Percentiles rank a stretch among this genome's conserved stretches.
Evolutionary conservation across 2,113 vertebrate genomes (phyloP).

Genomic region (Anhinga rufa): DNA sequence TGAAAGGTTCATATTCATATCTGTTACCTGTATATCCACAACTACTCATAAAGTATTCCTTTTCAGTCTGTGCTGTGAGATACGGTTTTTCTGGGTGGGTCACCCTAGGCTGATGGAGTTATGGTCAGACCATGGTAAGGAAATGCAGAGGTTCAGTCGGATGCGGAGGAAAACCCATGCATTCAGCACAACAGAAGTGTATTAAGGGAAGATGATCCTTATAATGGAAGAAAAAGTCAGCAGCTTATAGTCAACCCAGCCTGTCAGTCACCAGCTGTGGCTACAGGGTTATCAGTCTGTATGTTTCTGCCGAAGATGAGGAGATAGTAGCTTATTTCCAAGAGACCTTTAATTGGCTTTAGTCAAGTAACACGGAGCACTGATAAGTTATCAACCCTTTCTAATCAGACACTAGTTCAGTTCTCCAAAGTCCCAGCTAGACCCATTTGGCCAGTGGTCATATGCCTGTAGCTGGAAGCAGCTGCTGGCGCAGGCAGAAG

Average conservation of each 20-base stretch:
- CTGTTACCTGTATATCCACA: not conserved
- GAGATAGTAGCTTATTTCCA: not conserved
- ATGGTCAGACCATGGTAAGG: not conserved
- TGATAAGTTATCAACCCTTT: not conserved
- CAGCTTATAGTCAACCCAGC: not conserved
- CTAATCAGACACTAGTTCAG: not conserved
- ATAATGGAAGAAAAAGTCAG: not conserved
- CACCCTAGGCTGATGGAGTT: not conserved
- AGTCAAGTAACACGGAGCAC: not conserved
- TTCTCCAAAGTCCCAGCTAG: not conserved
- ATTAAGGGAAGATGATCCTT: not conserved
- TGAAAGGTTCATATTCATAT: not conserved
- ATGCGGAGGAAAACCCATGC: accelerated
- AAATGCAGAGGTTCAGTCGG: not conserved
- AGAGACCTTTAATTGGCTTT: not conserved
- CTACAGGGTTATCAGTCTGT: not conserved
- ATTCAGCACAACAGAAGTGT: not conserved
- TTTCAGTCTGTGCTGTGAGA: not conserved
- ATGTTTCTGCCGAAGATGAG: not conserved
- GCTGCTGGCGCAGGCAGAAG: not conserved
- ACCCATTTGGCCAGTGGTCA: not conserved
- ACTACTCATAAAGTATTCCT: not conserved
- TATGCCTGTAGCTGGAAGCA: not conserved
- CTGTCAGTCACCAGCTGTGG: not conserved
- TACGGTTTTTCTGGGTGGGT: not conserved